Base-by-base conservation (phyloP, 2,888 invertebrate genomes). In the Ptilodon capucinus region DNA sequence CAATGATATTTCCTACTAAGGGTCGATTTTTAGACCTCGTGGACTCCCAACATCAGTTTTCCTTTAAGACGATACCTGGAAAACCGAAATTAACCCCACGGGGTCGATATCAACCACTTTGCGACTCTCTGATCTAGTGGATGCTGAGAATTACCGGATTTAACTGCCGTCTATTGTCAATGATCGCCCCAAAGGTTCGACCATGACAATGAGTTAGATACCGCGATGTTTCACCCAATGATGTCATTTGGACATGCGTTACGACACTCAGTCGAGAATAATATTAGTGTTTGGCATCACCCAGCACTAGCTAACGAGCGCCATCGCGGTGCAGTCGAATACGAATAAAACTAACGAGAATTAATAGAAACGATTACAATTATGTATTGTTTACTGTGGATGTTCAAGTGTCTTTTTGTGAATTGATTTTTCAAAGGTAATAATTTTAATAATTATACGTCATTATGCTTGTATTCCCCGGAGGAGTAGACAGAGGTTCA, bases 261-360 rank as follows among this genome's bases (percentile, higher is more conserved):
- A 79, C 84, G 79, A 79, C 79, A 86, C 65, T 57, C 67, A 61
- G 79, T 82, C 85, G 84, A 84, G 84, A 84, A 86, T 87, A 85
- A 74, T 74, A 72, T 65, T 64, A 69, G 72, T 71, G 74, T 71
- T 86, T 85, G 86, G 84, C 84, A 84, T 78, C 79, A 62, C 77
- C 67, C 79, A 76, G 73, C 81, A 76, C 65, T 78, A 69, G 78
- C 73, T 62, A 71, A 71, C 77, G 76, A 71, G 69, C 59, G 68
- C 70, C 69, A 64, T 59, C 71, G 75, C 60, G 54, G 63, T 57
- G 64, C 64, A 59, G 65, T 64, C 69, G 59, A n/a, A 65, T 71
- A 68, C 68, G 64, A 68, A 64, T 52, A 66, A 68, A 69, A 57
- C 41, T 48, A 59, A 52, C 52, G 49, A 54, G 59, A 59, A 59